Evolutionary conservation across 2,797 vertebrate genomes (phyloP).

Genomic region (Varecia variegata): DNA sequence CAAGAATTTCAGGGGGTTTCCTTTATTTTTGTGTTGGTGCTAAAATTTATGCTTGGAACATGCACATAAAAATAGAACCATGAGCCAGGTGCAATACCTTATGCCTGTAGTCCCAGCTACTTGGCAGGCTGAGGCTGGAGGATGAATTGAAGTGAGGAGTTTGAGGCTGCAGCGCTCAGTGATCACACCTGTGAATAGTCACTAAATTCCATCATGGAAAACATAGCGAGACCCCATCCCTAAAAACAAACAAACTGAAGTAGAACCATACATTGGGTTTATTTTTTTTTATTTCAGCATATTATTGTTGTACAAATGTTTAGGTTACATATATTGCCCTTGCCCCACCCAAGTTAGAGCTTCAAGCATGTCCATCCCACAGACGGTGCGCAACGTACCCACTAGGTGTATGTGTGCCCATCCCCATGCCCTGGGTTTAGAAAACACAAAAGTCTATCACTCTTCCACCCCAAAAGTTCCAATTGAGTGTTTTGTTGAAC

Average conservation of each 20-base stretch:
- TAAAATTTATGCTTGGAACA: background rate
- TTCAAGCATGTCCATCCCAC: no score
- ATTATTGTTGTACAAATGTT: background rate
- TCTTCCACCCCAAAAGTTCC: background rate
- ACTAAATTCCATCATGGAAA: background rate
- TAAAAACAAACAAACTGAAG: background rate
- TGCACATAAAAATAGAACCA: background rate
- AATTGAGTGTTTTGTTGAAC: conserved; percentile 15
- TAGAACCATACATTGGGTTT: background rate
- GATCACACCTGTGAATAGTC: background rate
- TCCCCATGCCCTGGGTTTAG: background rate
- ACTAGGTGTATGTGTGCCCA: no score
- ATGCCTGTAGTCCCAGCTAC: background rate
- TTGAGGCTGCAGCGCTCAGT: background rate
- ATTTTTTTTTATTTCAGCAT: no score
- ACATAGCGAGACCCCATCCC: background rate
- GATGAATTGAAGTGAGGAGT: background rate
- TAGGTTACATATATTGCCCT: no score
- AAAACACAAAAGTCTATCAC: background rate
- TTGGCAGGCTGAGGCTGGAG: background rate
- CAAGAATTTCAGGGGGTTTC: background rate
- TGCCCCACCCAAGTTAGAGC: no score
- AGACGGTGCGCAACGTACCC: no score
- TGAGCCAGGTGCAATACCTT: background rate
- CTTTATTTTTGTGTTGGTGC: background rate